Base-by-base conservation (phyloP, 2,888 invertebrate species). In the Pediacus dermestoides region DNA sequence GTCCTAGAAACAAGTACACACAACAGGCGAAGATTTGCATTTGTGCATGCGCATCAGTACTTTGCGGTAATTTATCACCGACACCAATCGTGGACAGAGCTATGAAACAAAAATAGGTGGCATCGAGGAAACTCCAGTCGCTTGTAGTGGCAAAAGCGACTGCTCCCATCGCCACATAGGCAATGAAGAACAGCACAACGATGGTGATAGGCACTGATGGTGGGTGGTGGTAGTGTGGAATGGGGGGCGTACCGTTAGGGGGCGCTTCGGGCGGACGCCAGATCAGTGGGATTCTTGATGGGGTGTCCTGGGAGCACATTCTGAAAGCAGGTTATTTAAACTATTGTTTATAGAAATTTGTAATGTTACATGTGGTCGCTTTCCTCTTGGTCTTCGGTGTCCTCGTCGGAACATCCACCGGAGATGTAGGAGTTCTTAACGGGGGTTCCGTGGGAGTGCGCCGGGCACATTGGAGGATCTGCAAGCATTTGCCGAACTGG, bases 101-200 rank as follows among this genome's bases (percentile, higher is more conserved):
- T 48, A 88, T 83, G 67, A 89, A 89, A 64, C 88, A 88, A 68
- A 88, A 88, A 69, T 88, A 89, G 2, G 84, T 82, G 4, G 86
- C 85, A 62, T 89, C 88, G 27, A 88, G 74, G 63, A 86, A 81
- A 42, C 80, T 81, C 85, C 87, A 87, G 55, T 82, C 81, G 61
- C 85, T 85, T 78, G 85, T 84, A n/a, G 82, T 74, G 10, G 85
- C 82, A 70, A 88, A 87, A 42, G 84, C 77, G 15, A 79, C 78
- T 0, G 88, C 88, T 1, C 89, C 89, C 6, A 82, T 70, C 55
- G 82, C 81, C 46, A 89, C 77, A 70, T 89, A 89, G 26, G 77
- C 76, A 32, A 80, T 71, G 27, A 88, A 78, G 33, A 88, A 76
- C 8, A 52, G 16, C 46, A 88, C 67, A 28, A 82, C 80, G 51